Conservation (phyloP, 1,140 invertebrate genomes). For the Drosophila willistoni region DNA sequence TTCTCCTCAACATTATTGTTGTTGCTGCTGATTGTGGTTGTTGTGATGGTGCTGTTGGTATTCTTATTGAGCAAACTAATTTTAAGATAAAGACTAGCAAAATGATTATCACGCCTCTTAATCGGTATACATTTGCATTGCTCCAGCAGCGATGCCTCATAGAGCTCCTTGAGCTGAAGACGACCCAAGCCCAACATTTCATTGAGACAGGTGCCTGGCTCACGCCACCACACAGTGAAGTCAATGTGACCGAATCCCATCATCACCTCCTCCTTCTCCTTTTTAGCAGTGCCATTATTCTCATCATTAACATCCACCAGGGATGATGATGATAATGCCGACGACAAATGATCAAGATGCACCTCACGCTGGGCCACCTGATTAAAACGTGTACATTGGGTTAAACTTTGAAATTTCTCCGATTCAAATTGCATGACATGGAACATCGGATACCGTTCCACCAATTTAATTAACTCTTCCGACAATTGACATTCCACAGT, state of each 20-base stretch:
- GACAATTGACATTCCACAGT: slow-evolving; percentile 78
- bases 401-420: slow-evolving; percentile 78
- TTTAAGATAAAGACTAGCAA: slow-evolving; percentile 76
- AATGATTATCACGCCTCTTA: slow-evolving; percentile 60
- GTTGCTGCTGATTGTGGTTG: slow-evolving; percentile 16
- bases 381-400: slow-evolving; percentile 77
- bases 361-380: slow-evolving; percentile 68
- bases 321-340: neutral
- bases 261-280: neutral
- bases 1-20: slow-evolving; percentile 7
- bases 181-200: slow-evolving; percentile 77
- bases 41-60: slow-evolving; percentile 15
- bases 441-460: slow-evolving; percentile 69
- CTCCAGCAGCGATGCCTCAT: slow-evolving; percentile 68
- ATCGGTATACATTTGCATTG: slow-evolving; percentile 76
- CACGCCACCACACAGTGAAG: slow-evolving; percentile 79
- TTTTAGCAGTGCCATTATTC: neutral
- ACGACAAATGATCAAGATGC: slow-evolving; percentile 31
- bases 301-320: neutral
- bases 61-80: slow-evolving; percentile 56
- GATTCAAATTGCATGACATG: slow-evolving; percentile 81
- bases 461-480: slow-evolving; percentile 57
- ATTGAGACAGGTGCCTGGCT: slow-evolving; percentile 78
- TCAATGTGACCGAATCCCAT: slow-evolving; percentile 60
- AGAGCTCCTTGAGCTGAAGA: slow-evolving; percentile 66